Evolutionary conservation across 1,140 invertebrate species (phyloP).

Genomic region (Metaphire vulgaris): DNA sequence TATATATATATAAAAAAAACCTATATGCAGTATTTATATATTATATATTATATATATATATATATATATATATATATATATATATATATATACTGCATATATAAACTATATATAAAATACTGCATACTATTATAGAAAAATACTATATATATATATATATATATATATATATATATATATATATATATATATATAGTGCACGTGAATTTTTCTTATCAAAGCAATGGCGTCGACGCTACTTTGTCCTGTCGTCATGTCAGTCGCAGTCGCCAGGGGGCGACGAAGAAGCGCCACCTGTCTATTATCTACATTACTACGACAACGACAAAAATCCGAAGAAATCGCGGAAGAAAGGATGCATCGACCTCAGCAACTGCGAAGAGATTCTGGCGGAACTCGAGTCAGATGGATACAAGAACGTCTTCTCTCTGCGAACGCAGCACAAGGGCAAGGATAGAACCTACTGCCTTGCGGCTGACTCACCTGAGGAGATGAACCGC

Average conservation of each 20-base stretch:
- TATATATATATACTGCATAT: too few species aligned
- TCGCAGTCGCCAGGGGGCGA: not conserved
- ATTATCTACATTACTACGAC: slow-evolving; percentile 26
- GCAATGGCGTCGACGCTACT: slow-evolving; percentile 29
- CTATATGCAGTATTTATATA: not conserved
- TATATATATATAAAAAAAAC: too few species aligned
- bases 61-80: not conserved
- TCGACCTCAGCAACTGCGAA: slow-evolving; percentile 27
- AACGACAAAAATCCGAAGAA: slow-evolving; percentile 11
- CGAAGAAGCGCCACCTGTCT: not conserved
- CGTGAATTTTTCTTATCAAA: slow-evolving; percentile 2
- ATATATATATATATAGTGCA: not conserved
- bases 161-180: not conserved
- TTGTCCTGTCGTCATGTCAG: slow-evolving; percentile 18
- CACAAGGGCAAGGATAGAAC: slow-evolving; percentile 15
- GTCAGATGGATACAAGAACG: slow-evolving; percentile 17
- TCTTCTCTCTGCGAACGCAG: slow-evolving; percentile 22
- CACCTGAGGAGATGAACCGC: slow-evolving; percentile 18
- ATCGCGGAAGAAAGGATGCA: slow-evolving; percentile 6
- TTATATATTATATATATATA: not conserved
- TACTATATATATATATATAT: too few species aligned
- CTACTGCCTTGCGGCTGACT: slow-evolving; percentile 23
- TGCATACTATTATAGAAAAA: too few species aligned
- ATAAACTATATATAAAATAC: too few species aligned
- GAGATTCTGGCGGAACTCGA: slow-evolving; percentile 23